Base-by-base conservation (phyloP, 2,113 vertebrate genomes). In the Nycticebus coucang region DNA sequence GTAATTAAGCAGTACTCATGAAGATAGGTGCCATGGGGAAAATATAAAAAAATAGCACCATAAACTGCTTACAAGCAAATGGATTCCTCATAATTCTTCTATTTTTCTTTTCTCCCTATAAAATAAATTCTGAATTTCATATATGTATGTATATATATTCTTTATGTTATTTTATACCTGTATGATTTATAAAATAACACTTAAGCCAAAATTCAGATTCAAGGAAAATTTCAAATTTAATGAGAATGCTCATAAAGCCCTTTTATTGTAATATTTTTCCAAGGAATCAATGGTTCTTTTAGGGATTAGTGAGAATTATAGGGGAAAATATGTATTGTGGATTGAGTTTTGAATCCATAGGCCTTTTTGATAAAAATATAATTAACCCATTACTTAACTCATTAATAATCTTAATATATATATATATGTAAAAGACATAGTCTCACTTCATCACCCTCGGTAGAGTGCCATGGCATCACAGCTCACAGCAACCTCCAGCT, bases 1-100 rank as follows among this genome's bases (percentile, higher is more conserved):
- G 79, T n/a, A 95, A 95, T 94, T 94, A 96, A 94, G 9, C 45
- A 89, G 64, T 62, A 85, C 24, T 86, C n/a, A 64, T 57, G n/a
- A 26, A 89, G 50, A 77, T 28, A 57, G 45, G 17, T n/a, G 17
- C 41, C 69, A 87, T 74, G 10, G 72, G 72, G 79, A 77, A 94
- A 93, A 88, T 50, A 89, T 64, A 94, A 35, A 24, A 86, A 86
- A 69, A 94, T 55, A 53, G 26, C 24, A 71, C 45, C n/a, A 75
- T 59, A 33, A 82, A 59, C 30, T 81, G 12, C 28, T 82, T 92
- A 26, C 17, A 89, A 50, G 45, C 35, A 64, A 55, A 33, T 89
- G 7, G 69, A 83, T 78, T 45, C 33, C 72, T 57, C 0, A 62
- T 59, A 66, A 64, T 60, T 81, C 50, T 89, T 41, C 2, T 11